phyloP scores from a whole-genome alignment of 1,140 invertebrate genomes.

The Caenorhabditis inopinata region DNA sequence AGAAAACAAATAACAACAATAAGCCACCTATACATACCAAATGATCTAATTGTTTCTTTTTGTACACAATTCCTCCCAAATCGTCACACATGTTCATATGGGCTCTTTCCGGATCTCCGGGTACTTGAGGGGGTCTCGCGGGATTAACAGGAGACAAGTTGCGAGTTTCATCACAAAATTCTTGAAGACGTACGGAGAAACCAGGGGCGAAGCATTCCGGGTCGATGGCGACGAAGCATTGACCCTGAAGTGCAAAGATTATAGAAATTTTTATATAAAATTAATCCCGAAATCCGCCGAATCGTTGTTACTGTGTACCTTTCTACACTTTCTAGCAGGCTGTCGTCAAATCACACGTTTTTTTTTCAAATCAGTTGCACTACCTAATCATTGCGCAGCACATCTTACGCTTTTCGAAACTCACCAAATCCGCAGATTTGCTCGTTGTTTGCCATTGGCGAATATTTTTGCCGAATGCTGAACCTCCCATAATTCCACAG shows the following conservation, averaged over 20 bases:
- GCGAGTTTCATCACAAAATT: constrained; percentile 68
- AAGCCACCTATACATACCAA: constrained; percentile 62
- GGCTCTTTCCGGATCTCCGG: constrained; percentile 80
- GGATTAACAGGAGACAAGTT: constrained; percentile 67
- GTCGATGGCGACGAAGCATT: constrained; percentile 85
- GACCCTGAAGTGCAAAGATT: constrained; percentile 70
- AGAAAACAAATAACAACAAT: neutral
- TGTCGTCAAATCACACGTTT: too few species aligned
- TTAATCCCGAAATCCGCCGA: too few species aligned
- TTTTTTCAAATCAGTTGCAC: constrained; percentile 9
- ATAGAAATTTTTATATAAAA: neutral
- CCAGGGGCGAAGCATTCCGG: constrained; percentile 79
- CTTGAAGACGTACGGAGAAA: constrained; percentile 76
- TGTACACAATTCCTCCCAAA: constrained; percentile 79
- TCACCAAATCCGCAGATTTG: constrained; percentile 74
- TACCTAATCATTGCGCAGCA: constrained; percentile 2
- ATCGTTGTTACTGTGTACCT: too few species aligned
- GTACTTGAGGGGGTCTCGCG: constrained; percentile 74
- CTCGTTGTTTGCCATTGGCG: constrained; percentile 76
- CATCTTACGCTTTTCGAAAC: neutral
- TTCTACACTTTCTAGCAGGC: too few species aligned
- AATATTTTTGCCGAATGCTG: constrained; percentile 71
- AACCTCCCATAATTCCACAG: constrained; percentile 69
- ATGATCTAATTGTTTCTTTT: constrained; percentile 75
- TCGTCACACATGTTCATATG: constrained; percentile 74